Percentiles rank a stretch among this genome's conserved stretches.
Conservation (phyloP, 2,888 invertebrate species). For the Ceriagrion tenellum region DNA sequence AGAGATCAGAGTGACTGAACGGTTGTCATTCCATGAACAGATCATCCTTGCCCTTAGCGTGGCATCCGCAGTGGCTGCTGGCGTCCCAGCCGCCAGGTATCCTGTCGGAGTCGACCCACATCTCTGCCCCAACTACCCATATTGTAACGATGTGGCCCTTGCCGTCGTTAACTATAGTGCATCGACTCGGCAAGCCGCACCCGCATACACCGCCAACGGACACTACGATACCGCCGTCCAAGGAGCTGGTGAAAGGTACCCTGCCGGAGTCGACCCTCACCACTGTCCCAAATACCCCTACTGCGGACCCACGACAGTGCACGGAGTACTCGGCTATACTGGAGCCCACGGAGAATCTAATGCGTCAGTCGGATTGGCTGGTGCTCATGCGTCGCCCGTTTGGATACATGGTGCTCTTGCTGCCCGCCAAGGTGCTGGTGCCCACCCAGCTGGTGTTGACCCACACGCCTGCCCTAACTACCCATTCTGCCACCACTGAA, state of each 20-base stretch:
- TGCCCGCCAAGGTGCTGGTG: slow-evolving; percentile 22
- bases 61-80: neutral
- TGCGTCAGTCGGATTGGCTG: neutral
- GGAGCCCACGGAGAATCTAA: neutral
- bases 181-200: too few species aligned
- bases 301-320: neutral
- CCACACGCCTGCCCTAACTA: slow-evolving; percentile 52
- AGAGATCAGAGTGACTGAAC: too few species aligned
- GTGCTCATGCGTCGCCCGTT: neutral
- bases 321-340: neutral
- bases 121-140: neutral
- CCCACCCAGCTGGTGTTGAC: slow-evolving; percentile 30
- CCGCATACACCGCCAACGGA: slow-evolving; percentile 42
- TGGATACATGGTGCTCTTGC: neutral
- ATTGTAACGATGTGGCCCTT: neutral
- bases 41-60: slow-evolving; percentile 5
- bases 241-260: neutral
- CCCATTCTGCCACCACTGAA: slow-evolving; percentile 53
- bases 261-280: neutral
- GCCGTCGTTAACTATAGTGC: too few species aligned
- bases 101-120: neutral
- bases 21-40: too few species aligned
- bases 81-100: neutral
- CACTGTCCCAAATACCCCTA: neutral
- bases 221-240: neutral